Conservation (phyloP, 2,113 vertebrate species). For the Pedetes capensis region DNA sequence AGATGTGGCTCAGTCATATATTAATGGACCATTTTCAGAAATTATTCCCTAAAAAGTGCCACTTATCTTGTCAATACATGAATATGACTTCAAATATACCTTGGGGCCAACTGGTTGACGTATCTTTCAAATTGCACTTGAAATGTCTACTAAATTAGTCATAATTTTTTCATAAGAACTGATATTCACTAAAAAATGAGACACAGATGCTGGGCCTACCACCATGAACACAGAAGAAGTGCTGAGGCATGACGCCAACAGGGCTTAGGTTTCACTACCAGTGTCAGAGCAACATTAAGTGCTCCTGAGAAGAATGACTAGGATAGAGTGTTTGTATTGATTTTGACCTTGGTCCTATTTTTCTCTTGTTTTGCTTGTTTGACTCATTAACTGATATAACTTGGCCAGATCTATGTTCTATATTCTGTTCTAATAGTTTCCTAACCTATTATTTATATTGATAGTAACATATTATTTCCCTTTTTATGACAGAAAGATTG, state of each 20-base stretch:
- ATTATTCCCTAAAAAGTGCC: not conserved
- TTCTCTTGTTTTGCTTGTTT: not conserved
- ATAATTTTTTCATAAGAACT: not conserved
- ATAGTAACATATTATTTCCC: not conserved
- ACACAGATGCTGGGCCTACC: not conserved
- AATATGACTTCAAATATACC: not conserved
- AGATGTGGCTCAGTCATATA: not conserved
- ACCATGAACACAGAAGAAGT: not conserved
- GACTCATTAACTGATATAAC: not conserved
- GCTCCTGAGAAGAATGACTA: not conserved
- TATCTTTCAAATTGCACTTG: not conserved
- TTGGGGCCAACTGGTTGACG: not conserved
- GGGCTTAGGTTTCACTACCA: not conserved
- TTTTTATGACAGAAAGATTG: not conserved
- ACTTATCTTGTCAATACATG: not conserved
- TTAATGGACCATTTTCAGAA: not conserved
- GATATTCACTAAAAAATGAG: not conserved
- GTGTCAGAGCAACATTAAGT: not conserved
- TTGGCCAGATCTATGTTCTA: not conserved
- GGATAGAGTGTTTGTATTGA: not conserved
- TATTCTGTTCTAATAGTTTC: not conserved
- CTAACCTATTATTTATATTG: not conserved
- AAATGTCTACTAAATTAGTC: conserved; percentile 4
- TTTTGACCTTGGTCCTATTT: not conserved
- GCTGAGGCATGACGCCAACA: rapidly evolving